Evolutionary conservation across 2,797 vertebrate genomes (phyloP).

Genomic region (Glyptemys insculpta): DNA sequence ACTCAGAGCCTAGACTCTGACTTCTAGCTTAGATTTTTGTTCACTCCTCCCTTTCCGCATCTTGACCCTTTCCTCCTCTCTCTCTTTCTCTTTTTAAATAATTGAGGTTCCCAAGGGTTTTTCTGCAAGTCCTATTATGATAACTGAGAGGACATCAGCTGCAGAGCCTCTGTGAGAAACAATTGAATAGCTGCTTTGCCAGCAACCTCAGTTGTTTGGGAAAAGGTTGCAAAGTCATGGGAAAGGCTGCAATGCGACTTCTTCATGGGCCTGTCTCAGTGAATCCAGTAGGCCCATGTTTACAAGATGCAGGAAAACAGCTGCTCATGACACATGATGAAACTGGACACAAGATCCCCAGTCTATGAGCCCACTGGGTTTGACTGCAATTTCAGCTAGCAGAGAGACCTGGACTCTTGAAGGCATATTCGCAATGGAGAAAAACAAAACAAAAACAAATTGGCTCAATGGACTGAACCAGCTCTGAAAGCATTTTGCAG

Average conservation of each 20-base stretch:
- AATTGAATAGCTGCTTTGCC: conserved; percentile 85
- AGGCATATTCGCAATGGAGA: conserved; percentile 15
- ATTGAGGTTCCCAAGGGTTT: conserved; percentile 59
- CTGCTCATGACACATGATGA: conserved; percentile 78
- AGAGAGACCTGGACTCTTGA: not conserved
- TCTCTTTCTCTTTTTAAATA: not conserved
- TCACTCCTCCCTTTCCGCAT: not conserved
- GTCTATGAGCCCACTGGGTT: not conserved
- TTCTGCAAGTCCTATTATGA: conserved; percentile 73
- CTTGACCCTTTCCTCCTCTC: not conserved
- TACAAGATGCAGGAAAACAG: conserved; percentile 86
- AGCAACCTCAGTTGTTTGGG: conserved; percentile 86
- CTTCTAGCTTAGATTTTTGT: conserved; percentile 28
- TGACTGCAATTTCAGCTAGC: conserved; percentile 48
- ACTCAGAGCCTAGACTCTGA: not conserved
- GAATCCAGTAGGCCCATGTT: conserved; percentile 84
- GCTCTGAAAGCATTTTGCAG: conserved; percentile 53
- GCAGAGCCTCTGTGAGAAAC: conserved; percentile 86
- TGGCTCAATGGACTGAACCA: not conserved
- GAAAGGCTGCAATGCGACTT: conserved; percentile 84
- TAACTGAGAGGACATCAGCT: conserved; percentile 69
- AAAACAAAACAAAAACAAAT: conserved; percentile 11
- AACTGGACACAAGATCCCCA: conserved; percentile 62
- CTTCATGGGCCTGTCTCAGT: conserved; percentile 81
- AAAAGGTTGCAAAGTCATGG: conserved; percentile 93